A percentile compares a stretch with the other conserved stretches of the same genome.
These are phyloP conservation scores for Halcyon leucocephala DNA, from an alignment of 2,797 vertebrate species.

Conservation along the genomic window DNA sequence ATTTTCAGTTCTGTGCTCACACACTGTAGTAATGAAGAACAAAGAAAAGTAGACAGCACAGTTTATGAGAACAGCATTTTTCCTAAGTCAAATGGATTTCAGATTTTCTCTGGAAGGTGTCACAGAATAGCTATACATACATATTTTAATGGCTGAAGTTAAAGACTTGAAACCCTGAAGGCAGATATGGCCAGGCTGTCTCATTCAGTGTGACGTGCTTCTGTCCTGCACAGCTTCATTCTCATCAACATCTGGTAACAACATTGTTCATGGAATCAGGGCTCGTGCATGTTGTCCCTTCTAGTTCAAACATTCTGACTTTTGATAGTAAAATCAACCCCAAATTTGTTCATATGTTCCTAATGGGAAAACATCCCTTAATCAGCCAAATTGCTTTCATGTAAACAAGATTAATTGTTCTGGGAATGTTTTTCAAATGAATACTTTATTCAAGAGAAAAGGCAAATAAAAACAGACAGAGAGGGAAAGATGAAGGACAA, in stretches of 20 bases:
- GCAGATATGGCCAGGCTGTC: not conserved
- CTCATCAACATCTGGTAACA: constrained; percentile 45
- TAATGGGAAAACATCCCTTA: constrained; percentile 37
- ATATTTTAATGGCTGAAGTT: not conserved
- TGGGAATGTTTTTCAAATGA: constrained; percentile 9
- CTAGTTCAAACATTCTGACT: not conserved
- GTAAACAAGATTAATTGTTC: constrained; percentile 24
- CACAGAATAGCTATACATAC: not conserved
- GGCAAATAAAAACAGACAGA: not conserved
- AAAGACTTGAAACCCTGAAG: not conserved
- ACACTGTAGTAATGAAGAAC: not conserved
- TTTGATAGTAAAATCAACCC: constrained; percentile 33
- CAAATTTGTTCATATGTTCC: not conserved
- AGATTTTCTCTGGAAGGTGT: not conserved
- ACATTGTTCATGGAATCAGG: constrained; percentile 20
- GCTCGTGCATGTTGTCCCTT: not conserved
- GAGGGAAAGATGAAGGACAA: not conserved
- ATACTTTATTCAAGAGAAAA: not conserved
- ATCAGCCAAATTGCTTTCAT: not conserved
- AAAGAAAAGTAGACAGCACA: not conserved
- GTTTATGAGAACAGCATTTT: not conserved
- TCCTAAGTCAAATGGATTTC: not conserved
- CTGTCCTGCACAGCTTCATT: not conserved
- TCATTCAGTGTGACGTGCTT: not conserved
- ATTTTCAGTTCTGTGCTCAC: not conserved